phyloP scores from a whole-genome alignment of 2,888 invertebrate genomes.

The Epinotia bilunana region DNA sequence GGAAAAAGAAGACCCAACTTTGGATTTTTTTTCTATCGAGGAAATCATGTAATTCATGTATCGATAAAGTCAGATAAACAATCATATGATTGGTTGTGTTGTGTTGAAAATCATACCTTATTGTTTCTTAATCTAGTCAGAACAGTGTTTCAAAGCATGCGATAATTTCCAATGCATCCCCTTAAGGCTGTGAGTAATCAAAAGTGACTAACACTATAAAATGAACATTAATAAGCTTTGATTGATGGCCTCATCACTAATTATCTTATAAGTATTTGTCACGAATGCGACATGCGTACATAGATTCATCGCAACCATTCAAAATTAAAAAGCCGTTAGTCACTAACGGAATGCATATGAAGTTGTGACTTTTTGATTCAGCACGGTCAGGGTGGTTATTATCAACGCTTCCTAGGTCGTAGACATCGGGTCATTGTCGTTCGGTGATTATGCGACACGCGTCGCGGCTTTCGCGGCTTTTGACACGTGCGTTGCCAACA shows the following conservation, averaged over 20 bases:
- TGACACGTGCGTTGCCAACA: neutral
- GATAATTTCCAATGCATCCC: too few relatives aligned
- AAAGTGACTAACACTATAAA: neutral
- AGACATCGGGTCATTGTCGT: conserved; percentile 14
- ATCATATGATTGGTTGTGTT: too few relatives aligned
- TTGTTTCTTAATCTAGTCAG: too few relatives aligned
- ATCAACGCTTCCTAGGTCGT: neutral
- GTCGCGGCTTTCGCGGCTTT: conserved; percentile 4
- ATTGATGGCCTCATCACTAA: conserved; percentile 12
- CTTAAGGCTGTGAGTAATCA: neutral
- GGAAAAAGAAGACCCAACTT: too few relatives aligned
- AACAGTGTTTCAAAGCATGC: too few relatives aligned
- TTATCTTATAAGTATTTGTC: conserved; percentile 4
- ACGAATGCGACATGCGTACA: neutral
- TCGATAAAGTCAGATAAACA: too few relatives aligned
- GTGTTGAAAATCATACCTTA: too few relatives aligned
- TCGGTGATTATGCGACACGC: neutral
- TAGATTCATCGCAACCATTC: neutral
- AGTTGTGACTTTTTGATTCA: neutral
- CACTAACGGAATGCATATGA: neutral
- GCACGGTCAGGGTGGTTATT: conserved; percentile 9
- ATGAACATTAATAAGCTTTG: neutral
- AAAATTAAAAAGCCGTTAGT: neutral
- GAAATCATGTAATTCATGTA: too few relatives aligned
- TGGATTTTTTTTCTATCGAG: too few relatives aligned